Conservation (phyloP, 2,888 invertebrate species). For the Eurytoma adleriae region DNA sequence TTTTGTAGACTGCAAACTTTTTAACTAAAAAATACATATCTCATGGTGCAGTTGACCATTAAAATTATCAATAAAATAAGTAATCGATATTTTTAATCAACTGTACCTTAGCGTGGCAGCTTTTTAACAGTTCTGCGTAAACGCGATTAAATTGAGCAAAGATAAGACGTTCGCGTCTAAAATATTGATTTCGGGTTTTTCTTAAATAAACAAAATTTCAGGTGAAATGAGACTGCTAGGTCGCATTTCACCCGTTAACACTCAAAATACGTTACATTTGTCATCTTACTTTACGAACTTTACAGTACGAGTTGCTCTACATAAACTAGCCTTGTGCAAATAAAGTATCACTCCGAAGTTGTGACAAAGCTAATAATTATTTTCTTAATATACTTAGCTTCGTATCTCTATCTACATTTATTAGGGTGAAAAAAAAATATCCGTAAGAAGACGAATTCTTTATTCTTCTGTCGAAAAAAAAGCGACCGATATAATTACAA, state of each 20-base stretch:
- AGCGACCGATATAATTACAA: too few species aligned
- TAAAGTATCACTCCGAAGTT: slow-evolving; percentile 9
- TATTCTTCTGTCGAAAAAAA: too few species aligned
- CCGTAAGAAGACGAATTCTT: too few species aligned
- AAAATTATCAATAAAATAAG: not conserved
- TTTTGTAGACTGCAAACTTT: slow-evolving; percentile 16
- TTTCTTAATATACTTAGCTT: not conserved
- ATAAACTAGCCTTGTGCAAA: slow-evolving; percentile 25
- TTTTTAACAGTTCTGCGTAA: too few species aligned
- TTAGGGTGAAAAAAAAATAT: too few species aligned
- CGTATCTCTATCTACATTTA: too few species aligned
- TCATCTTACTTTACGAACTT: slow-evolving; percentile 40
- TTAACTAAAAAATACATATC: slow-evolving; percentile 3
- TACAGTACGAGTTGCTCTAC: slow-evolving; percentile 23
- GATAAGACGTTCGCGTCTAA: not conserved
- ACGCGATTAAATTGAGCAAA: not conserved
- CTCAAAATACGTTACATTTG: slow-evolving; percentile 33
- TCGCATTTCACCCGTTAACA: not conserved
- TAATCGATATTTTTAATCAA: too few species aligned
- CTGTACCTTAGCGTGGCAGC: too few species aligned
- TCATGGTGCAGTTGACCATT: not conserved
- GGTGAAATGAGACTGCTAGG: slow-evolving; percentile 12
- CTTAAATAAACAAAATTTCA: not conserved
- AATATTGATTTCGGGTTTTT: too few species aligned
- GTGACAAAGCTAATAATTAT: slow-evolving; percentile 27